Evolutionary conservation across 92 coral and sea anemone species (phyloP).

Genomic region (Pocillopora meandrina): DNA sequence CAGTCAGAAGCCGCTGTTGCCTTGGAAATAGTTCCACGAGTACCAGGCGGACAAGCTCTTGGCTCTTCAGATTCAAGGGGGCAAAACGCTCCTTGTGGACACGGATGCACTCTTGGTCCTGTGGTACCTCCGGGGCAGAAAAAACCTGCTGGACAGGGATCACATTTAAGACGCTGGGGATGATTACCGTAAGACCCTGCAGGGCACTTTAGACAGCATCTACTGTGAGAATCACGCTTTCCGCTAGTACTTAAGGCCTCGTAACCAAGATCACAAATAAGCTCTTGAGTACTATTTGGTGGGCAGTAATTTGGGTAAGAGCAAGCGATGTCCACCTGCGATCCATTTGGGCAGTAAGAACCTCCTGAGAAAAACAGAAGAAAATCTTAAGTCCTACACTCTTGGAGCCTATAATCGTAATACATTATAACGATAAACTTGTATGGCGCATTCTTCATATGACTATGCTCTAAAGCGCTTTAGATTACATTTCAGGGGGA

Average conservation of each 20-base stretch:
- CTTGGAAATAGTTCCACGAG: slow-evolving; percentile 71
- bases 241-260: slow-evolving; percentile 55
- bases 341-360: slow-evolving; percentile 75
- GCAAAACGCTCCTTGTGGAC: slow-evolving; percentile 87
- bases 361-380: slow-evolving; percentile 61
- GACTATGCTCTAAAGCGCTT: too few relatives aligned
- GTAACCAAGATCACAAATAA: slow-evolving; percentile 84
- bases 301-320: slow-evolving; percentile 93
- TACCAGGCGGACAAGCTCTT: slow-evolving; percentile 85
- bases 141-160: slow-evolving; percentile 84
- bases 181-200: slow-evolving; percentile 87
- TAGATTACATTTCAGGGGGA: too few relatives aligned
- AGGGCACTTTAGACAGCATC: slow-evolving; percentile 67
- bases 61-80: slow-evolving; percentile 68
- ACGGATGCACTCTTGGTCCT: slow-evolving; percentile 81
- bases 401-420: neutral
- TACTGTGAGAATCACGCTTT: slow-evolving; percentile 59
- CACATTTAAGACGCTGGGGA: slow-evolving; percentile 71
- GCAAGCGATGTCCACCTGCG: slow-evolving; percentile 49
- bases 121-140: slow-evolving; percentile 85
- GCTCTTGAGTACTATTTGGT: slow-evolving; percentile 51
- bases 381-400: neutral
- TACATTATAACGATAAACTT: too few relatives aligned
- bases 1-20: slow-evolving; percentile 84
- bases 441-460: too few relatives aligned